A percentile compares a stretch with the other conserved stretches of the same genome.
phyloP scores from a whole-genome alignment of 1,140 invertebrate species.

The Drosophila arizonae region DNA sequence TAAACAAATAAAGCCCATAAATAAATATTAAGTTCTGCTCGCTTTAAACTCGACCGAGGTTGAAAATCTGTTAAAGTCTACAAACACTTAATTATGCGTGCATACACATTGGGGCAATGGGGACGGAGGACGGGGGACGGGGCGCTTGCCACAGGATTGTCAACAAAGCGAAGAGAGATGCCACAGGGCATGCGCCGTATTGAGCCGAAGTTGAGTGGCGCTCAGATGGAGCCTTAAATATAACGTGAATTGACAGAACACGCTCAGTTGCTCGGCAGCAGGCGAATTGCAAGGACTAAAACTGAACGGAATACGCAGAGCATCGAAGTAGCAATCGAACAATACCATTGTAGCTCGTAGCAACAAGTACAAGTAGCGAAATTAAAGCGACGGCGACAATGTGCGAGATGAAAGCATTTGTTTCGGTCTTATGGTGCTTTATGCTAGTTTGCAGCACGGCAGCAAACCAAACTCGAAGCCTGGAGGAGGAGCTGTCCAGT shows the following conservation, averaged over 20 bases:
- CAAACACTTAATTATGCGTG: no score
- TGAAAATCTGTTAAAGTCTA: no score
- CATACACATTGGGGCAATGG: no score
- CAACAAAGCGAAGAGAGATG: no score
- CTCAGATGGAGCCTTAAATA: not conserved
- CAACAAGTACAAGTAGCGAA: conserved; percentile 56
- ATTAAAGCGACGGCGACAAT: not conserved
- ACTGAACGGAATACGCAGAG: not conserved
- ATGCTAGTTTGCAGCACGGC: conserved; percentile 15
- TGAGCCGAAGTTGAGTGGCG: not conserved
- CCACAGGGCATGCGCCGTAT: no score
- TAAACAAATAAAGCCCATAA: no score
- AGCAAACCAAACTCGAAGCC: conserved; percentile 29
- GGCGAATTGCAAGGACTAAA: not conserved
- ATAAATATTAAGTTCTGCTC: no score
- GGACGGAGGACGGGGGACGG: no score
- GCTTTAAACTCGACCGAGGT: no score
- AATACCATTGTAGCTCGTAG: conserved; percentile 12
- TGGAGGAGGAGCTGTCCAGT: conserved; percentile 15
- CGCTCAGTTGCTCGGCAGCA: not conserved
- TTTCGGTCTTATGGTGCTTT: conserved; percentile 7
- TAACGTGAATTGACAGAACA: not conserved
- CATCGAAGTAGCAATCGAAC: not conserved
- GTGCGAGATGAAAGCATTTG: conserved; percentile 5
- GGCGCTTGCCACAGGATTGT: no score